Percentiles rank a stretch among this genome's conserved stretches.
phyloP scores from a whole-genome alignment of 2,113 vertebrate species.

The Saguinus imperator region DNA sequence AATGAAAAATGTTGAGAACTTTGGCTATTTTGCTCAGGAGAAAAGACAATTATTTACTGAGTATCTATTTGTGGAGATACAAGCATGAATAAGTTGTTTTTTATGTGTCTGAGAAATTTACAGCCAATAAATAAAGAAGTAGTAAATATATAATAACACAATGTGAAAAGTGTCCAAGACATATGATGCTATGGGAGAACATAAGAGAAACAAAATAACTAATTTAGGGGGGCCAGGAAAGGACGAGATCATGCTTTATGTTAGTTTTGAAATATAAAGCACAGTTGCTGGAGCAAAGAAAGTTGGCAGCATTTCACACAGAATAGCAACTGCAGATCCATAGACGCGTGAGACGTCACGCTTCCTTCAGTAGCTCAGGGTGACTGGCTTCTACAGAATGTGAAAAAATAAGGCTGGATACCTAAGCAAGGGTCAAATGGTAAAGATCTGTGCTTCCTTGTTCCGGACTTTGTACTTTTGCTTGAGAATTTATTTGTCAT shows the following conservation, averaged over 20 bases:
- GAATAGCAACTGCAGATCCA: neutral
- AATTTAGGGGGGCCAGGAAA: neutral
- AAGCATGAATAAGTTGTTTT: neutral
- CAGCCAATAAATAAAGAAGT: neutral
- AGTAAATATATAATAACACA: neutral
- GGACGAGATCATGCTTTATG: neutral
- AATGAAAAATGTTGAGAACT: neutral
- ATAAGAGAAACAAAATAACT: neutral
- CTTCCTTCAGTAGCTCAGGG: neutral
- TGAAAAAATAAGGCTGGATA: neutral
- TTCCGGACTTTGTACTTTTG: neutral
- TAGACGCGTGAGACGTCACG: rapidly evolving
- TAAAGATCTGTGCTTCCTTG: neutral
- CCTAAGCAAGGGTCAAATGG: neutral
- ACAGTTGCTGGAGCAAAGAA: neutral
- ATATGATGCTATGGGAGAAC: neutral
- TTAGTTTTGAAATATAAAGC: neutral
- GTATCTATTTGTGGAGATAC: neutral
- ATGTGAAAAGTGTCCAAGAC: neutral
- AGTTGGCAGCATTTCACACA: neutral
- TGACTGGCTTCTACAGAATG: neutral
- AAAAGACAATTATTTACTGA: neutral
- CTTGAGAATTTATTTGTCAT: neutral
- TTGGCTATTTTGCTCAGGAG: neutral
- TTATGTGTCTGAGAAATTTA: neutral